These are phyloP conservation scores for Platyscapa corneri DNA, from an alignment of 1,140 invertebrate species.

Conservation along the genomic window DNA sequence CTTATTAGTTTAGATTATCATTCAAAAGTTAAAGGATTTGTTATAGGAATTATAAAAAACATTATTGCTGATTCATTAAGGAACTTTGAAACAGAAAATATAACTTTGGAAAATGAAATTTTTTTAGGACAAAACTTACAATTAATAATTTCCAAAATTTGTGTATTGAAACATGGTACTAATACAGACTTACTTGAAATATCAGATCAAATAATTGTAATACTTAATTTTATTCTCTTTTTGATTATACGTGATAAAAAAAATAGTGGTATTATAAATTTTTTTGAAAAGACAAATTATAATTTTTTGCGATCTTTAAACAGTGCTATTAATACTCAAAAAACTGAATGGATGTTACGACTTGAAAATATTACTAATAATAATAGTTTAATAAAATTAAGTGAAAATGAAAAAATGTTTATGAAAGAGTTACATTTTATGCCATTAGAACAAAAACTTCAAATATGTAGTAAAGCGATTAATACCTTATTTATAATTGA, in stretches of 20 bases:
- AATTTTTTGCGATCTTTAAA: neutral
- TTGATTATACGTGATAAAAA: constrained; percentile 11
- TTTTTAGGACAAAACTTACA: constrained; percentile 23
- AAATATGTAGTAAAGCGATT: neutral
- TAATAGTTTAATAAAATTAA: neutral
- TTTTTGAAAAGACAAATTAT: constrained; percentile 21
- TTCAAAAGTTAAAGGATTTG: constrained; percentile 11
- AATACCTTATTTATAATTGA: constrained; percentile 29
- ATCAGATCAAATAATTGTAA: constrained; percentile 24
- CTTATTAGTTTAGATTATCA: constrained; percentile 12
- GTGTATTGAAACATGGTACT: neutral
- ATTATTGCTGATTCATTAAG: constrained; percentile 7
- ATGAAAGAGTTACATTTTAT: neutral
- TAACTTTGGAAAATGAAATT: neutral
- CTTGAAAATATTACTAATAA: neutral
- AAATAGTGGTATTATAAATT: constrained; percentile 6
- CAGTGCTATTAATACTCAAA: neutral
- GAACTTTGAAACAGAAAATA: neutral
- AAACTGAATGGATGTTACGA: constrained; percentile 6
- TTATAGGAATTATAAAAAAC: constrained; percentile 37
- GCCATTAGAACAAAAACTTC: neutral
- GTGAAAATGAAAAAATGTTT: neutral
- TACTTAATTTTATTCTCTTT: constrained; percentile 37
- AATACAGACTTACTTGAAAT: constrained; percentile 27
- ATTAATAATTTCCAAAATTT: constrained; percentile 19